Percentiles rank a stretch among this genome's conserved stretches.
Conservation (phyloP, 2,113 vertebrate species). For the Mugil cephalus region DNA sequence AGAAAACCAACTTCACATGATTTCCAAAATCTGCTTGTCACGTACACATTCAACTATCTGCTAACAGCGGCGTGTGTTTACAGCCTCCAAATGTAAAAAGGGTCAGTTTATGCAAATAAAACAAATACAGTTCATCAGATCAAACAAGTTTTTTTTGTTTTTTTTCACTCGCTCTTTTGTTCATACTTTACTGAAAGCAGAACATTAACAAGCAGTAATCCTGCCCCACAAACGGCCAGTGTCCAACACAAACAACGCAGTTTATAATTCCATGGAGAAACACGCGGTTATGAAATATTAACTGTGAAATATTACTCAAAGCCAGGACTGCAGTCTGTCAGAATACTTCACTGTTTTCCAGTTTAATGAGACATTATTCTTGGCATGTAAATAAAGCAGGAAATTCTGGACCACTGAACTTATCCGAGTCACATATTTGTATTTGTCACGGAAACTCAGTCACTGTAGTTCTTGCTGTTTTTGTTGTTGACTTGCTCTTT, state of each 20-base stretch:
- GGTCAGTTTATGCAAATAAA: not conserved
- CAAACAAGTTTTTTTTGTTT: not conserved
- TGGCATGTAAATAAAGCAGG: slow-evolving; percentile 3
- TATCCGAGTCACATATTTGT: not conserved
- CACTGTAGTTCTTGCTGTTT: not conserved
- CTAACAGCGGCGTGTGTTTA: slow-evolving; percentile 2
- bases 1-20: too few relatives aligned
- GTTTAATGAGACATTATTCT: not conserved
- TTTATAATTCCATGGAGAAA: not conserved
- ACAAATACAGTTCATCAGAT: not conserved
- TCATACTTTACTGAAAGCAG: slow-evolving; percentile 4
- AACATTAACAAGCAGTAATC: slow-evolving; percentile 2
- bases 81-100: not conserved
- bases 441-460: slow-evolving; percentile 3
- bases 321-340: slow-evolving; percentile 1
- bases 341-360: rapidly evolving
- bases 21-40: too few relatives aligned
- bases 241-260: slow-evolving; percentile 13
- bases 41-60: too few relatives aligned
- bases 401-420: not conserved
- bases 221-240: slow-evolving; percentile 6
- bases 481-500: not conserved
- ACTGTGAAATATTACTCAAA: not conserved
- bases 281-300: slow-evolving; percentile 8
- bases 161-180: not conserved